Evolutionary conservation across 2,113 vertebrate species (phyloP).

Genomic region (Anarrhichthys ocellatus): DNA sequence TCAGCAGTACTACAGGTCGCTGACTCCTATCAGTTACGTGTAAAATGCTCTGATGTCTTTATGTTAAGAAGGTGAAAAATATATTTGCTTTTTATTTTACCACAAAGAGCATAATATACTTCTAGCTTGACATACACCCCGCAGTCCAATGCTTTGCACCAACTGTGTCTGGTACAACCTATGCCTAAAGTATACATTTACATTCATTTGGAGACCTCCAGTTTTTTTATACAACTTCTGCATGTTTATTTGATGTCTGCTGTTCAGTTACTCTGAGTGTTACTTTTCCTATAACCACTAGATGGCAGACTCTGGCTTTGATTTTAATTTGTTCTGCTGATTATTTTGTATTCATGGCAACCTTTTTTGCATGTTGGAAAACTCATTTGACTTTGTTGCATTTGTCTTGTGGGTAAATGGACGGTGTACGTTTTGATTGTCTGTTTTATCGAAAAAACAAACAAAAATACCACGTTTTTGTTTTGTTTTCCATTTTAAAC

Average conservation of each 20-base stretch:
- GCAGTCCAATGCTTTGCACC: background rate
- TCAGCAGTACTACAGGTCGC: background rate
- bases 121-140: background rate
- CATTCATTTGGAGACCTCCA: background rate
- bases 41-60: background rate
- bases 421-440: no score
- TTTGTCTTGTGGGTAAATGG: background rate
- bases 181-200: background rate
- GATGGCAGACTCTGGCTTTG: conserved; percentile 53
- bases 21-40: background rate
- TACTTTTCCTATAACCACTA: conserved; percentile 33
- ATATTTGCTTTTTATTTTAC: background rate
- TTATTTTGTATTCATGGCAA: background rate
- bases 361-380: background rate
- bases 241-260: background rate
- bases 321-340: background rate
- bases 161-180: background rate
- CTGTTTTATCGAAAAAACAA: no score
- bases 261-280: background rate
- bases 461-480: no score
- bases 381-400: background rate
- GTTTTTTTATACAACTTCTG: background rate
- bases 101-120: background rate
- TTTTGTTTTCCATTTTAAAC: no score
- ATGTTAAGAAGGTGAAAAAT: background rate